A percentile compares a stretch with the other conserved stretches of the same genome.
Evolutionary conservation across 1,140 invertebrate genomes (phyloP).

Genomic region (Drosophila saltans): DNA sequence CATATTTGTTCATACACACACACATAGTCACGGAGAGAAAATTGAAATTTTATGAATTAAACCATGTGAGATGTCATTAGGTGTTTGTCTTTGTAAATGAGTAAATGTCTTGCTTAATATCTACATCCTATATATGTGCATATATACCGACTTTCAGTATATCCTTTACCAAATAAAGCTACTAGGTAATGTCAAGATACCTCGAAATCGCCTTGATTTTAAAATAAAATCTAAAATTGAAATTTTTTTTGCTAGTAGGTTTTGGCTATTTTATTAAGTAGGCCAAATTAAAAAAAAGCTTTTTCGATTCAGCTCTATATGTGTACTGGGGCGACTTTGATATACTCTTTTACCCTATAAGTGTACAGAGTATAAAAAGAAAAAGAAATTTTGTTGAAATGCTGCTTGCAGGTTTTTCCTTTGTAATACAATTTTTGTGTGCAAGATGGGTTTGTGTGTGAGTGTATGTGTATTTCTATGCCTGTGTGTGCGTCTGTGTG

Average conservation of each 20-base stretch:
- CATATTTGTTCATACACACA: too few relatives aligned
- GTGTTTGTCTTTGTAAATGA: not conserved
- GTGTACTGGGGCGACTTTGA: not conserved
- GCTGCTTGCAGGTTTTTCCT: slow-evolving; percentile 36
- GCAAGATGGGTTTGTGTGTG: slow-evolving; percentile 14
- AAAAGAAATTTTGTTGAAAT: slow-evolving; percentile 16
- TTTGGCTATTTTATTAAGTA: too few relatives aligned
- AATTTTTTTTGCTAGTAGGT: too few relatives aligned
- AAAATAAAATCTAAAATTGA: too few relatives aligned
- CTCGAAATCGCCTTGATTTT: too few relatives aligned
- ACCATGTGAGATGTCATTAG: not conserved
- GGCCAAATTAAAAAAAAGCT: too few relatives aligned
- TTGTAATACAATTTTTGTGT: slow-evolving; percentile 31
- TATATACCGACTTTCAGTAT: not conserved
- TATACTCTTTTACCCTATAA: not conserved
- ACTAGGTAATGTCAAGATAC: too few relatives aligned
- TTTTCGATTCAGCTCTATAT: too few relatives aligned
- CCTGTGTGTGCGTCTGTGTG: slow-evolving; percentile 9
- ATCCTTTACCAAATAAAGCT: too few relatives aligned
- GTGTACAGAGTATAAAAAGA: too few relatives aligned
- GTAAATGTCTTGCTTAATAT: slow-evolving; percentile 11
- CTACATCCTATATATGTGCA: slow-evolving; percentile 13
- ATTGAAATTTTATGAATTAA: slow-evolving; percentile 16
- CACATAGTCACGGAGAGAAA: too few relatives aligned
- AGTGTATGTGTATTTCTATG: slow-evolving; percentile 8